These are phyloP conservation scores for Disparrhopalites patrizii DNA, from an alignment of 2,888 invertebrate genomes.

Conservation along the genomic window DNA sequence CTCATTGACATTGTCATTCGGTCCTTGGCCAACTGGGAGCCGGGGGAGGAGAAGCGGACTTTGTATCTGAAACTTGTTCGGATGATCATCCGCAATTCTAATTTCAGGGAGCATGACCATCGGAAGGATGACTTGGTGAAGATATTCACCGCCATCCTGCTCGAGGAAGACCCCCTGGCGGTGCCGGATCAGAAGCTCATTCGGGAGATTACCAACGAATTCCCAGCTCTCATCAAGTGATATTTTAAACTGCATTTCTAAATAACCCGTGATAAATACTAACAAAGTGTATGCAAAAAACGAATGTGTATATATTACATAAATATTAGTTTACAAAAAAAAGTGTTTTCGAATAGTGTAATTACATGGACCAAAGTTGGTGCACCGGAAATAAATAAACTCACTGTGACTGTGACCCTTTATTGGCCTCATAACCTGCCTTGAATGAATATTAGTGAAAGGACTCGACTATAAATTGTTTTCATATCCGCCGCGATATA, in stretches of 20 bases:
- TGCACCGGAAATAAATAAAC: no score
- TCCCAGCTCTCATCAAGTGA: slow-evolving; percentile 61
- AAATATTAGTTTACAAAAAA: no score
- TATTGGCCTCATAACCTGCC: no score
- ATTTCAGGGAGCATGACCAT: slow-evolving; percentile 74
- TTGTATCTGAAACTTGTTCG: slow-evolving; percentile 75
- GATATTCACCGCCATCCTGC: slow-evolving; percentile 80
- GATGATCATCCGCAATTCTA: slow-evolving; percentile 74
- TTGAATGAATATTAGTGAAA: no score
- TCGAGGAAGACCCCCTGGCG: slow-evolving; percentile 72
- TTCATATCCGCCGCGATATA: no score
- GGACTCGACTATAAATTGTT: no score
- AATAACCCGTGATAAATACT: background rate
- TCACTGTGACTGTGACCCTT: no score
- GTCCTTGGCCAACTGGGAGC: slow-evolving; percentile 81
- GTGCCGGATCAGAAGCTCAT: slow-evolving; percentile 72
- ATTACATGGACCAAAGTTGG: no score
- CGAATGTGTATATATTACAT: no score
- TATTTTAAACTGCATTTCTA: no score
- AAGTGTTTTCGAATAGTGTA: no score
- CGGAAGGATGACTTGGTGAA: slow-evolving; percentile 75
- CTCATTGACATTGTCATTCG: slow-evolving; percentile 87
- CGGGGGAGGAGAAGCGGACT: slow-evolving; percentile 77
- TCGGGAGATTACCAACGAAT: slow-evolving; percentile 76
- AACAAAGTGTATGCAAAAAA: background rate